phyloP scores from a whole-genome alignment of 2,888 invertebrate genomes.

The Pseudoips prasinana region DNA sequence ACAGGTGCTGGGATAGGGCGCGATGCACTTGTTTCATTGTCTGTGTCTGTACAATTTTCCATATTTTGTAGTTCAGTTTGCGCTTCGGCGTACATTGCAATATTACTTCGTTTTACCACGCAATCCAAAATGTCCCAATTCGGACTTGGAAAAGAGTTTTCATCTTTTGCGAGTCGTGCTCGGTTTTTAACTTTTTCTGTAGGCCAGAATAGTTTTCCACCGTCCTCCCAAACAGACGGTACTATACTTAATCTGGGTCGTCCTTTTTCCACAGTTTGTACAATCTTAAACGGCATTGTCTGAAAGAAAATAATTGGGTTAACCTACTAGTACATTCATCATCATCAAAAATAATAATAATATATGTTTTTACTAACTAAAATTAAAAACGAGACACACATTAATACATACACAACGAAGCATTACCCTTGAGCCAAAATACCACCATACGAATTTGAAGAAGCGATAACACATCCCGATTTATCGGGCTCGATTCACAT shows the following conservation, averaged over 20 bases:
- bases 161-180: conserved; percentile 11
- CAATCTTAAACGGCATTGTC: conserved; percentile 10
- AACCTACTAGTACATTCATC: too few species aligned
- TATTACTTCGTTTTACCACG: conserved; percentile 13
- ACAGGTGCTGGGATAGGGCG: too few species aligned
- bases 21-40: conserved; percentile 14
- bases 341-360: too few species aligned
- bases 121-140: conserved; percentile 15
- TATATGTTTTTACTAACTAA: too few species aligned
- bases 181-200: conserved; percentile 14
- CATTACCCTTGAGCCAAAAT: too few species aligned
- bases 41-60: conserved; percentile 9
- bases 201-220: conserved; percentile 15
- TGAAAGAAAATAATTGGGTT: conserved; percentile 9
- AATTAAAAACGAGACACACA: too few species aligned
- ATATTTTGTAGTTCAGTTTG: conserved; percentile 6
- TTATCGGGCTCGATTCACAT: too few species aligned
- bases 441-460: too few species aligned
- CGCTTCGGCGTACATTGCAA: conserved; percentile 6
- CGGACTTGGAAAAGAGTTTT: conserved; percentile 12
- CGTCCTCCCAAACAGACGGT: conserved; percentile 9
- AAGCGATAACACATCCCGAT: too few species aligned
- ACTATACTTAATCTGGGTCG: conserved; percentile 10
- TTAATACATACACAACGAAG: too few species aligned
- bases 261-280: conserved; percentile 13